Evolutionary conservation across 2,113 vertebrate species (phyloP).

Genomic region (Vanacampus margaritifer): DNA sequence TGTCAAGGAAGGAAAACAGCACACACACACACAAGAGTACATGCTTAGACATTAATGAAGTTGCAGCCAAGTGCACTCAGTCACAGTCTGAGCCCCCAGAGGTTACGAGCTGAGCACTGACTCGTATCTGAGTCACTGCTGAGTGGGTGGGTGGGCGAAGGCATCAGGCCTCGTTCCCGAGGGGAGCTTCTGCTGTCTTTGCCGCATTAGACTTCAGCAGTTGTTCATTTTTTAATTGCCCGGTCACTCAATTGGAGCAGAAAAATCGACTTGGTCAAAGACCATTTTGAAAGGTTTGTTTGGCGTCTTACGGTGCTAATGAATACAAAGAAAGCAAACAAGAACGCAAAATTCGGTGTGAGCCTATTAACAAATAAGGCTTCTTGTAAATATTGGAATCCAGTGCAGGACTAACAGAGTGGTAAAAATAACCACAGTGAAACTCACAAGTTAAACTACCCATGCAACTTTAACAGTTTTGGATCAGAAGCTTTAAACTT

Average conservation of each 20-base stretch:
- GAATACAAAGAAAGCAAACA: not conserved
- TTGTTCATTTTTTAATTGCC: not conserved
- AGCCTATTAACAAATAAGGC: not conserved
- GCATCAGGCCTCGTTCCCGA: constrained; percentile 8
- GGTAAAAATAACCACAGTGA: not conserved
- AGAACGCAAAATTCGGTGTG: not conserved
- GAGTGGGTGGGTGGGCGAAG: constrained; percentile 44
- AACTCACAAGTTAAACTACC: not conserved
- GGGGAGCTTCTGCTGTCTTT: constrained; percentile 10
- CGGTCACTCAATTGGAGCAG: not conserved
- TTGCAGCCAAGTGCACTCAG: constrained; percentile 47
- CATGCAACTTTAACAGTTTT: not conserved
- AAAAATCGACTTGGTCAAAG: not conserved
- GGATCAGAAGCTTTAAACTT: not conserved
- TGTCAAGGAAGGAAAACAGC: constrained; percentile 20
- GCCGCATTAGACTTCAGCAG: not conserved
- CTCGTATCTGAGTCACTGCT: constrained; percentile 53
- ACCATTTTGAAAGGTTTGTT: not conserved
- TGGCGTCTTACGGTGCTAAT: not conserved
- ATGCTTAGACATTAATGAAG: constrained; percentile 38
- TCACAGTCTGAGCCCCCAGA: constrained; percentile 31
- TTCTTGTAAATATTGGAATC: not conserved
- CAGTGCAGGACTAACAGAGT: not conserved
- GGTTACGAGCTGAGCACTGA: constrained; percentile 29
- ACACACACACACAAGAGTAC: constrained; percentile 1